Percentiles rank a stretch among this genome's conserved stretches.
Evolutionary conservation across 2,888 invertebrate genomes (phyloP).

Genomic region (Macroteleia sp.): DNA sequence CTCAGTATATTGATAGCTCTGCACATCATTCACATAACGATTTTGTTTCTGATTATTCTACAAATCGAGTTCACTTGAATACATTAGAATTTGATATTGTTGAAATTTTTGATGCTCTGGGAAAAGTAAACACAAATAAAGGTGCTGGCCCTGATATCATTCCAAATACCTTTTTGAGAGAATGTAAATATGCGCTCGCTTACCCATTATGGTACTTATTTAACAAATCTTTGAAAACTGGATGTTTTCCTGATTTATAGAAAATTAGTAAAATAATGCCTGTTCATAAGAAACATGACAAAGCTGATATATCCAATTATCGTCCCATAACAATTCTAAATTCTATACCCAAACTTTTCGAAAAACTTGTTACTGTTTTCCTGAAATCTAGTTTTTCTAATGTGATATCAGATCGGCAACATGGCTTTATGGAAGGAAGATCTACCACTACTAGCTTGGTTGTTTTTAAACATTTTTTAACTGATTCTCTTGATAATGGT

Average conservation of each 20-base stretch:
- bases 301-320: slow-evolving; percentile 15
- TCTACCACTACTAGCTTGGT: no score
- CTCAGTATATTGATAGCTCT: not conserved
- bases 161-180: slow-evolving; percentile 13
- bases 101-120: not conserved
- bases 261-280: slow-evolving; percentile 24
- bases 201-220: slow-evolving; percentile 13
- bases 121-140: not conserved
- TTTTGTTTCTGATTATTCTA: not conserved
- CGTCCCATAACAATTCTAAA: slow-evolving; percentile 31
- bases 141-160: slow-evolving; percentile 16
- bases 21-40: no score
- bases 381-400: no score
- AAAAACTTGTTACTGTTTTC: not conserved
- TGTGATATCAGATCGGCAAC: no score
- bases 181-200: slow-evolving; percentile 1
- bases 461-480: no score
- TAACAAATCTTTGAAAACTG: slow-evolving; percentile 11
- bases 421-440: no score
- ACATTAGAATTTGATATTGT: not conserved
- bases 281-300: slow-evolving; percentile 27
- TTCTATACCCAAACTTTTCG: slow-evolving; percentile 26
- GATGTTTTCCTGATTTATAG: slow-evolving; percentile 13
- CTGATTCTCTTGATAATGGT: no score
- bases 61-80: no score